Evolutionary conservation across 2,113 vertebrate species (phyloP).

Genomic region (Coreoperca whiteheadi): DNA sequence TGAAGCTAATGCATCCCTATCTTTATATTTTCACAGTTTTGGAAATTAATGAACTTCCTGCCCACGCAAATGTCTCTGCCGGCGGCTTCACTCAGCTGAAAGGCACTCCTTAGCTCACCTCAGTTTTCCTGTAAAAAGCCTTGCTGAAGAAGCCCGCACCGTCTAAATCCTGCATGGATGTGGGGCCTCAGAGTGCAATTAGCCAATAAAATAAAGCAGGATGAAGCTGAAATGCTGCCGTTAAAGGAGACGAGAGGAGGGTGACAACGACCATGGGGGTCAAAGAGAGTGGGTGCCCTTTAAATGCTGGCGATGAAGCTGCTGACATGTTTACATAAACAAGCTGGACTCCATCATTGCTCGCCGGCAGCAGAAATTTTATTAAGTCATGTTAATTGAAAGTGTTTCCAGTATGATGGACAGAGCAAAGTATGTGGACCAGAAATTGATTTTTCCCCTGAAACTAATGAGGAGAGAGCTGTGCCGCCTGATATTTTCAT

Average conservation of each 20-base stretch:
- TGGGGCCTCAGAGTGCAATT: constrained; percentile 60
- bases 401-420: constrained; percentile 57
- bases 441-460: constrained; percentile 45
- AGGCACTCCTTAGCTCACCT: constrained; percentile 33
- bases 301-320: constrained; percentile 35
- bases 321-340: constrained; percentile 60
- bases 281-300: constrained; percentile 46
- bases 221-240: constrained; percentile 36
- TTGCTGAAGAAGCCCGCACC: not conserved
- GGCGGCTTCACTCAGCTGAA: constrained; percentile 38
- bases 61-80: constrained; percentile 46
- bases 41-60: constrained; percentile 62
- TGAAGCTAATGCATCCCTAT: constrained; percentile 39
- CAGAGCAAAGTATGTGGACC: constrained; percentile 25
- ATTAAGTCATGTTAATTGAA: constrained; percentile 62
- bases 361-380: constrained; percentile 35
- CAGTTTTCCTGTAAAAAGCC: constrained; percentile 42
- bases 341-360: constrained; percentile 43
- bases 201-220: constrained; percentile 51
- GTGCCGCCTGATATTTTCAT: constrained; percentile 65
- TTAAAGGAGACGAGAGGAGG: constrained; percentile 29
- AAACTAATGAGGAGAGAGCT: constrained; percentile 60
- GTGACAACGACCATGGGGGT: constrained; percentile 37
- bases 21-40: constrained; percentile 45
- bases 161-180: constrained; percentile 24